Evolutionary conservation across 1,140 invertebrate species (phyloP).

Genomic region (Myzus persicae): DNA sequence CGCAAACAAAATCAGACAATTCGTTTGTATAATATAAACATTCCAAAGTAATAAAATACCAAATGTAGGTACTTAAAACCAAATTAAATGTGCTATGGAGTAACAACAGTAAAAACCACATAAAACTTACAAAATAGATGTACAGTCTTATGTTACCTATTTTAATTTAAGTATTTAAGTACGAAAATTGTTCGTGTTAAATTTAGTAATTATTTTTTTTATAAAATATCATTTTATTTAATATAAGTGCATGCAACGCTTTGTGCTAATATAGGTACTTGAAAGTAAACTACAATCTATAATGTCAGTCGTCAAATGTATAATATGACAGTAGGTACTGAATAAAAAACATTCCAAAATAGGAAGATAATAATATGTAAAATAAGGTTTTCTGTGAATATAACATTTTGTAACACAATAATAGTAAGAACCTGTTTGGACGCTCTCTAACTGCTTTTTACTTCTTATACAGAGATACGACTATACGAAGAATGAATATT

Average conservation of each 20-base stretch:
- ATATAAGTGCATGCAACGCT: background rate
- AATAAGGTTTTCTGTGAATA: constrained; percentile 17
- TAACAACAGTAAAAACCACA: background rate
- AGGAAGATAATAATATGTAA: background rate
- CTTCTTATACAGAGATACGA: background rate
- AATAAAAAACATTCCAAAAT: constrained; percentile 5
- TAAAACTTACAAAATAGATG: background rate
- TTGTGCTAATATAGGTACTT: constrained; percentile 6
- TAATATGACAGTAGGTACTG: background rate
- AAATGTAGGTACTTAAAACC: constrained; percentile 7
- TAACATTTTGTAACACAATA: constrained; percentile 3
- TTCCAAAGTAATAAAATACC: background rate
- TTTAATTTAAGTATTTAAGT: background rate
- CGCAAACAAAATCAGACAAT: background rate
- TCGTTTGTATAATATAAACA: background rate
- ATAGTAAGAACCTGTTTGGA: constrained; percentile 33
- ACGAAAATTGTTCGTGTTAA: background rate
- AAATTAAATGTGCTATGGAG: background rate
- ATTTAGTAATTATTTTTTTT: background rate
- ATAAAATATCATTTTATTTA: background rate
- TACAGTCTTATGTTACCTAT: background rate
- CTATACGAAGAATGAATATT: constrained; percentile 6
- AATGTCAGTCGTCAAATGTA: background rate
- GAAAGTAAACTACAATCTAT: background rate
- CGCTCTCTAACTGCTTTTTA: constrained; percentile 32